Percentiles rank a stretch among this genome's conserved stretches.
Conservation (phyloP, 2,888 invertebrate genomes). For the Blera fallax region DNA sequence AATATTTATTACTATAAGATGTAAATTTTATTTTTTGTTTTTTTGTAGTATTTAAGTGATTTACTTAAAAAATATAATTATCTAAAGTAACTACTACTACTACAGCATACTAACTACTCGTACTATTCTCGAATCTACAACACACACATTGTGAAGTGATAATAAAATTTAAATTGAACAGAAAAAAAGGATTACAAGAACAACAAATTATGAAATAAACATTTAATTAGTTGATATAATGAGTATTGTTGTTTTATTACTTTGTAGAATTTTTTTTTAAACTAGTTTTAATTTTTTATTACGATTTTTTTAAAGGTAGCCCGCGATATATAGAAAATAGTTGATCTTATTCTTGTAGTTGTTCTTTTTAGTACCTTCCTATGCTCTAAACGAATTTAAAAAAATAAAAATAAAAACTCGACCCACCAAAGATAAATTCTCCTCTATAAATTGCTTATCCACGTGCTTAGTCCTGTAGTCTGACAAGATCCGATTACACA, state of each 20-base stretch:
- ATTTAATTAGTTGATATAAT: slow-evolving; percentile 64
- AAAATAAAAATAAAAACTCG: slow-evolving; percentile 39
- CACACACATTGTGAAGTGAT: slow-evolving; percentile 72
- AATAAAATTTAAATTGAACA: slow-evolving; percentile 55
- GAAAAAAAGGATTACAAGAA: slow-evolving; percentile 12
- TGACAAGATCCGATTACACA: background rate
- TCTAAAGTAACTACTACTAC: slow-evolving; percentile 56
- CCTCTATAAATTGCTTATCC: background rate
- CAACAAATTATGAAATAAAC: slow-evolving; percentile 57
- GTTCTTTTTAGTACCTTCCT: background rate
- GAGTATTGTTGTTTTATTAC: slow-evolving; percentile 32
- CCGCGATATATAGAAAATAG: background rate
- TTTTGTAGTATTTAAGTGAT: slow-evolving; percentile 43
- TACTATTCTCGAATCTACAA: slow-evolving; percentile 67
- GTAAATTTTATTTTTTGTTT: slow-evolving; percentile 6
- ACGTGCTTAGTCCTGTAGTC: background rate
- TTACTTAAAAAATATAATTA: slow-evolving; percentile 24
- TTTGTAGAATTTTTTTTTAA: background rate
- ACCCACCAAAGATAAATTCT: slow-evolving; percentile 54
- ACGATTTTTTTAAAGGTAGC: background rate
- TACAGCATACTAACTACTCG: slow-evolving; percentile 65
- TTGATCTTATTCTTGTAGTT: background rate
- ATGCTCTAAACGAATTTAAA: slow-evolving; percentile 55
- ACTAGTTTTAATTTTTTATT: background rate
- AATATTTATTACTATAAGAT: slow-evolving; percentile 41